Evolutionary conservation across 2,888 invertebrate species (phyloP), one percentile per base, ranked within the genome.

Genomic region (Thymelicus acteon): DNA sequence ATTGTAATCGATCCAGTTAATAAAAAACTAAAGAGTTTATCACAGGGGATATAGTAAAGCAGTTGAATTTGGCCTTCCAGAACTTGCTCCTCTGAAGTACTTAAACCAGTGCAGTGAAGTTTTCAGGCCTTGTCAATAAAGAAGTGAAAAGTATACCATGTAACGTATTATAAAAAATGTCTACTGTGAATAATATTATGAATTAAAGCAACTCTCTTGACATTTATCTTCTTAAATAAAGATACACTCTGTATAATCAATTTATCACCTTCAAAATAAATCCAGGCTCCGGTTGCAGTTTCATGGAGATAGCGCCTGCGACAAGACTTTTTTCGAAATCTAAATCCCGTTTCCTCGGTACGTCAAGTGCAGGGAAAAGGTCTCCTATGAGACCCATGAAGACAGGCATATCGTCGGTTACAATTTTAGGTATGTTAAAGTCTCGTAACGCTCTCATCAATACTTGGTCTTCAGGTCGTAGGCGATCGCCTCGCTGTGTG

Each of bases 311-410:
- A 0, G 98, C 96, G 0, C 97, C 98, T 61, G 96, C 95, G 74
- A 96, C 95, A 48, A 98, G 95, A 72, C 95, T 94, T 78, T 96
- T 96, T 87, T 99, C 98, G 85, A 98, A 98, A 12, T 98, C 98
- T 67, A 97, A 95, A 89, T 99, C 98, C 74, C 98, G 95, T 93
- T 99, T 99, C 76, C 99, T 95, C 0, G 99, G 99, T 19, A 99
- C 99, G 93, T 99, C 98, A 61, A 99, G 92, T 3, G 98, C 98
- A 0, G 99, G 99, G 87, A 99, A 99, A 48, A 99, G 93, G 89
- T 99, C 99, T 15, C 98, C 98, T 76, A 99, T 99, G 31, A 99
- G 95, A 39, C 99, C 99, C 98, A 99, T 98, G 86, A 99, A 99
- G 12, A 99, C 97, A 0, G 98, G 98, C 89, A 98, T 95, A 85